A percentile compares a stretch with the other conserved stretches of the same genome.
These are phyloP conservation scores for Drosophila prostipennis DNA, from an alignment of 2,888 invertebrate species.

Conservation along the genomic window DNA sequence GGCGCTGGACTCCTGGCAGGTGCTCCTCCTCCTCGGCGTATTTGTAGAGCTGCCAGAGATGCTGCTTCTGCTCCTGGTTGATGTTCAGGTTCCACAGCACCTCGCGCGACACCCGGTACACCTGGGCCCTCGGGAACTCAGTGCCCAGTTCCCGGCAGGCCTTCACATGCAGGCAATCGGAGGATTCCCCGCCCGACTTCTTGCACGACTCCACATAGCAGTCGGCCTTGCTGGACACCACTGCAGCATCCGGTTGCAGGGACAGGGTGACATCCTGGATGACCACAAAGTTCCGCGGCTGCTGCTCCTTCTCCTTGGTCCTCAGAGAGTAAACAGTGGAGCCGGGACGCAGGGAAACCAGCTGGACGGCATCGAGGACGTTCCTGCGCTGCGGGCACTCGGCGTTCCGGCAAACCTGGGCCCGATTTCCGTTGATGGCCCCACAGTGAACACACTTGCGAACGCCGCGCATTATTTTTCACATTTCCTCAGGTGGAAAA, in stretches of 20 bases:
- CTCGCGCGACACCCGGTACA: conserved; percentile 73
- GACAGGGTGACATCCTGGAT: conserved; percentile 83
- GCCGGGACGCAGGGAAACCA: conserved; percentile 87
- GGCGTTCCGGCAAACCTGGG: conserved; percentile 82
- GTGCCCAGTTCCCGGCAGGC: conserved; percentile 61
- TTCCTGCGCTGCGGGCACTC: conserved; percentile 75
- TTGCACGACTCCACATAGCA: conserved; percentile 70
- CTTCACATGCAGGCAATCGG: conserved; percentile 80
- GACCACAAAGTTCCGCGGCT: conserved; percentile 90
- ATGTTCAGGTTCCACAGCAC: conserved; percentile 81
- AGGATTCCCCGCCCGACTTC: conserved; percentile 58
- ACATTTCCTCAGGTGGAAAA: neutral
- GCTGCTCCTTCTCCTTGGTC: conserved; percentile 86
- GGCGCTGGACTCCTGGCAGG: conserved; percentile 80
- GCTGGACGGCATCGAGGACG: conserved; percentile 80
- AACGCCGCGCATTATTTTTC: conserved; percentile 86
- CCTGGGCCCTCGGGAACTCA: conserved; percentile 67
- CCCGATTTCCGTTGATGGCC: conserved; percentile 90
- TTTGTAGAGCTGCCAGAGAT: conserved; percentile 80
- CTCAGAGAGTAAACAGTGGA: conserved; percentile 89
- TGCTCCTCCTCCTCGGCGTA: conserved; percentile 63
- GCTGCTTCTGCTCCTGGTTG: conserved; percentile 72
- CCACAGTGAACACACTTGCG: conserved; percentile 91
- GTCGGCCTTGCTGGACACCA: conserved; percentile 67
- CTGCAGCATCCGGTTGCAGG: conserved; percentile 81